A percentile compares a stretch with the other conserved stretches of the same genome.
These are phyloP conservation scores for Lochmaea capreae DNA, from an alignment of 2,888 invertebrate genomes.

Conservation along the genomic window DNA sequence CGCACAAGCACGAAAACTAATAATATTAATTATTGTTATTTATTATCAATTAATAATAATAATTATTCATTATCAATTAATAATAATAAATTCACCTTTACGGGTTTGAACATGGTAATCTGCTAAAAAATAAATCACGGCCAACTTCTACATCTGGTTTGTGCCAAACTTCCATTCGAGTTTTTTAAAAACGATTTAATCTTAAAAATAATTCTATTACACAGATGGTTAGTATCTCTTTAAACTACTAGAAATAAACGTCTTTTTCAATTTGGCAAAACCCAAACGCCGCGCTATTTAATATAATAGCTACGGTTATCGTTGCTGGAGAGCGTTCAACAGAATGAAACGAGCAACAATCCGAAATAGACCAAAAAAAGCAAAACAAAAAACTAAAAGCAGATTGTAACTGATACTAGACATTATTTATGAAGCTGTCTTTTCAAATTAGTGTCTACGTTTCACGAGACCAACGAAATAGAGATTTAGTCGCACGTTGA, in stretches of 20 bases:
- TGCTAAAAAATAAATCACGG: too few species aligned
- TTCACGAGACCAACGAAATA: neutral
- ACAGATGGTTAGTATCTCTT: neutral
- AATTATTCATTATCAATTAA: too few species aligned
- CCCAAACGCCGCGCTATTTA: neutral
- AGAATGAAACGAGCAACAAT: slow-evolving; percentile 16
- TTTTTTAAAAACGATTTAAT: too few species aligned
- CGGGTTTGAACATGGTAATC: too few species aligned
- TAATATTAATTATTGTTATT: too few species aligned
- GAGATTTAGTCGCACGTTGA: slow-evolving; percentile 6
- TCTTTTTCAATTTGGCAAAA: neutral
- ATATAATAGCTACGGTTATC: neutral
- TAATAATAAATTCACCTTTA: too few species aligned
- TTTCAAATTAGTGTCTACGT: slow-evolving; percentile 5
- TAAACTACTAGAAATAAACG: neutral
- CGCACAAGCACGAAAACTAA: too few species aligned
- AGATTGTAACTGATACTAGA: slow-evolving; percentile 4
- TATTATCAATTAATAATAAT: too few species aligned
- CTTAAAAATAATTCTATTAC: neutral
- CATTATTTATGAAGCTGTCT: slow-evolving; percentile 12
- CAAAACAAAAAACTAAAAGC: neutral
- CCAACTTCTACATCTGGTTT: too few species aligned
- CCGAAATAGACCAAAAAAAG: neutral
- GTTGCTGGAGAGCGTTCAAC: slow-evolving; percentile 7
- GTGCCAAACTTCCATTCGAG: too few species aligned